A percentile compares a stretch with the other conserved stretches of the same genome.
These are phyloP conservation scores for Rhamphomyia laevipes DNA, from an alignment of 2,888 invertebrate species.

Conservation along the genomic window DNA sequence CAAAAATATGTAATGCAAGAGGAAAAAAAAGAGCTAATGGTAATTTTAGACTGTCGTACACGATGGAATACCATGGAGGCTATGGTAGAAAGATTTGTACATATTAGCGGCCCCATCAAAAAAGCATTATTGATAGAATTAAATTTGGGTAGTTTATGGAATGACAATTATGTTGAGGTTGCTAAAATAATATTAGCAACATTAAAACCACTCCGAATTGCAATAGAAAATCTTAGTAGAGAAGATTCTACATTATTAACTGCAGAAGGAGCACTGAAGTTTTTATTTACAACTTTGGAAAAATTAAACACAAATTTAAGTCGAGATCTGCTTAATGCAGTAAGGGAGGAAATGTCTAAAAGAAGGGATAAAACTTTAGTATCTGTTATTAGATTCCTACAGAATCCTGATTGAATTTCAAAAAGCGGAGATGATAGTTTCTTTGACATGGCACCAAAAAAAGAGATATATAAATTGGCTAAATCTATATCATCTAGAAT, in stretches of 20 bases:
- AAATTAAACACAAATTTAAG: neutral
- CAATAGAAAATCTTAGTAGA: neutral
- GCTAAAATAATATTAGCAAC: neutral
- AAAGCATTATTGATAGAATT: neutral
- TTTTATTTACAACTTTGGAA: neutral
- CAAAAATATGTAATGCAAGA: constrained; percentile 1
- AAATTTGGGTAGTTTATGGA: constrained; percentile 1
- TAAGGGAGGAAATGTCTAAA: neutral
- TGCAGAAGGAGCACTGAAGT: constrained; percentile 1
- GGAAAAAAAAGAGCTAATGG: neutral
- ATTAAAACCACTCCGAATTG: constrained; percentile 1
- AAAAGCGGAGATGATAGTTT: neutral
- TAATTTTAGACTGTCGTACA: neutral
- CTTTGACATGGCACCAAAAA: neutral
- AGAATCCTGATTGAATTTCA: neutral
- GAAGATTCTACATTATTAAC: constrained; percentile 1
- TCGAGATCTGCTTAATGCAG: neutral
- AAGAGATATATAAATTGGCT: neutral
- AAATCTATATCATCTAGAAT: neutral
- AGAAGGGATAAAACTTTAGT: neutral
- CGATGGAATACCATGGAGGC: neutral
- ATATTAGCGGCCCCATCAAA: neutral
- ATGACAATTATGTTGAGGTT: neutral
- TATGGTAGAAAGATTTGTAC: neutral
- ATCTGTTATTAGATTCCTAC: neutral